These are phyloP conservation scores for Pituophis catenifer DNA, from an alignment of 2,113 vertebrate species.

Conservation along the genomic window DNA sequence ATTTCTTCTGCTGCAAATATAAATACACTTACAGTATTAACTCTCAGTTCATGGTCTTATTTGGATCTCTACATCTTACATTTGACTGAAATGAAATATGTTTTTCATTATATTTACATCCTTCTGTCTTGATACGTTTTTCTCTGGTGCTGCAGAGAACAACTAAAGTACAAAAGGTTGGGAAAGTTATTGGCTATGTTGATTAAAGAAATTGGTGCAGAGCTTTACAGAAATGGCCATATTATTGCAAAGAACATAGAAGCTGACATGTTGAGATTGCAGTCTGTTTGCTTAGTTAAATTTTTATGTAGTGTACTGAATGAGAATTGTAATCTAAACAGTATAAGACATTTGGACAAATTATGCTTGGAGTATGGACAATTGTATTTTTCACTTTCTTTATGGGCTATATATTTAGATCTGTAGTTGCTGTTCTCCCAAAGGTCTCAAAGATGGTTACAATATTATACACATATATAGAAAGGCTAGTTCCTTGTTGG, in stretches of 20 bases:
- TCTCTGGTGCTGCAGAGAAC: background rate
- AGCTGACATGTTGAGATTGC: conserved; percentile 11
- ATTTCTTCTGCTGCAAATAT: background rate
- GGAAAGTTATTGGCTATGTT: background rate
- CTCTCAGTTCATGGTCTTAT: background rate
- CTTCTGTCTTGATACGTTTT: background rate
- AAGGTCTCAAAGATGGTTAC: background rate
- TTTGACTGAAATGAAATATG: background rate
- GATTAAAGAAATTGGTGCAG: background rate
- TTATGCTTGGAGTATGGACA: conserved; percentile 13
- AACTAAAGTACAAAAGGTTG: background rate
- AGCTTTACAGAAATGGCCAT: background rate
- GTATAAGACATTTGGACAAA: conserved; percentile 10
- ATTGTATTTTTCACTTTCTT: conserved; percentile 17
- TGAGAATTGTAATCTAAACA: background rate
- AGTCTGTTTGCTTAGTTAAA: conserved; percentile 28
- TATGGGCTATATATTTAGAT: conserved; percentile 7
- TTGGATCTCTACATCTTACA: background rate
- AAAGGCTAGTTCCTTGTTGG: conserved; percentile 6
- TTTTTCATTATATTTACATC: background rate
- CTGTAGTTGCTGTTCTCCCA: conserved; percentile 10
- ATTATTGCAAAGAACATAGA: conserved; percentile 11
- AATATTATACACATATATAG: conserved; percentile 16
- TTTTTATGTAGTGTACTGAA: conserved; percentile 14
- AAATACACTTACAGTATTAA: background rate